These are phyloP conservation scores for Halichoerus grypus DNA, from an alignment of 2,113 vertebrate species.

Conservation along the genomic window DNA sequence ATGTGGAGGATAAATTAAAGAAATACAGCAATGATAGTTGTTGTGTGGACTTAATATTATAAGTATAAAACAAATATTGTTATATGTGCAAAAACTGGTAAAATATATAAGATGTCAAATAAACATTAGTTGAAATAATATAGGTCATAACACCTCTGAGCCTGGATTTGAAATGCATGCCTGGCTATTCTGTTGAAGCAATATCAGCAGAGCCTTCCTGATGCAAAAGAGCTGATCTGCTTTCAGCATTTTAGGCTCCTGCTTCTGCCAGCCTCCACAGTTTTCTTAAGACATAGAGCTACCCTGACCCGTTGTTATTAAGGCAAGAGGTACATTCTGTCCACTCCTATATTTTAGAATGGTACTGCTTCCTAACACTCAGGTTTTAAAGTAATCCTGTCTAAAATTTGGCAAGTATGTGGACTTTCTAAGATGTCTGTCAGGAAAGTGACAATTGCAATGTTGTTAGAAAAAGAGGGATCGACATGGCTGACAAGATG, in stretches of 20 bases:
- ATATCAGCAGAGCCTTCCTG: not conserved
- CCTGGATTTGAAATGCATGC: not conserved
- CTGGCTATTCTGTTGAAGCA: not conserved
- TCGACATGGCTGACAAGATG: slow-evolving; percentile 13
- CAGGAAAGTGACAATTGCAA: slow-evolving; percentile 38
- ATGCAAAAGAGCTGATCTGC: not conserved
- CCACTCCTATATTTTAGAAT: not conserved
- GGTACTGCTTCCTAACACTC: not conserved
- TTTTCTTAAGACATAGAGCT: not conserved
- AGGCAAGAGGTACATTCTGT: not conserved
- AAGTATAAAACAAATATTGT: not conserved
- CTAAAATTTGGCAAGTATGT: slow-evolving; percentile 41
- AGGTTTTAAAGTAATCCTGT: slow-evolving; percentile 24
- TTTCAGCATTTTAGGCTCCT: not conserved
- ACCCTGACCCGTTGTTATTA: not conserved
- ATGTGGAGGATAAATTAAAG: not conserved
- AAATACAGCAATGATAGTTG: not conserved
- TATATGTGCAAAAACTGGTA: not conserved
- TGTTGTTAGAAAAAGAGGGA: slow-evolving; percentile 49
- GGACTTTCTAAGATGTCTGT: slow-evolving; percentile 52
- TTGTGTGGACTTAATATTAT: not conserved
- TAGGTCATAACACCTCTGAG: not conserved
- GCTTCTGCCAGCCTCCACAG: not conserved
- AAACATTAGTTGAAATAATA: not conserved
- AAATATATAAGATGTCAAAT: not conserved